Evolutionary conservation across 1,140 invertebrate species (phyloP), one percentile per base, ranked within the genome.

Genomic region (Zaprionus kolodkinae): DNA sequence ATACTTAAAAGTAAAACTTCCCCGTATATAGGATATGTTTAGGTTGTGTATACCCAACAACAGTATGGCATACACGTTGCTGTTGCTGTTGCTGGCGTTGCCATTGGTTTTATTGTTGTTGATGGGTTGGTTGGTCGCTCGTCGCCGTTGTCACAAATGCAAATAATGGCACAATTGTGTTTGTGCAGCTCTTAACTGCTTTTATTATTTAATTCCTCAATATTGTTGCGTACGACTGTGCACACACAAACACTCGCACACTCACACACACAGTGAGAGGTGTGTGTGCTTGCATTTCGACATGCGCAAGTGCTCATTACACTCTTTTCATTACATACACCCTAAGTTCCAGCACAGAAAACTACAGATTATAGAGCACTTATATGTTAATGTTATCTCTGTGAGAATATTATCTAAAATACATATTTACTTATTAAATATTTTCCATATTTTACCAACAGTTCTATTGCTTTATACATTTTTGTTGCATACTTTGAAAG

Each of bases 111-210:
- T 84, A 84, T 83, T 83, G 81, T 83, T 83, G 81, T 83, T 83
- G 76, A 86, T 84, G 81, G 76, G 74, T 64, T 61, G 71, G 27
- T 43, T 40, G 56, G 55, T 66, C 69, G 48, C 60, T 63, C 66
- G 35, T 57, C 43, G 69, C 48, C 77, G 80, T 77, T 87, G 87
- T 91, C 87, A 91, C 87, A 91, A 89, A 91, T 91, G 87, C 87
- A 91, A 91, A 91, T 91, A 91, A 91, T 91, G 80, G 87, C 75
- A 80, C 78, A 91, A 87, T 91, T 87, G 80, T 81, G 70, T 63
- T 80, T 72, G 40, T 79, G 76, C 78, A 72, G 79, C 63, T 63
- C 72, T 78, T 81, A 86, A 81, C 82, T 78, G 79, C 79, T 76
- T 85, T 85, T 85, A 85, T 87, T 86, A 85, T 85, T 85, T 85